Evolutionary conservation across 2,888 invertebrate species (phyloP), one percentile per base, ranked within the genome.

Genomic region (Mycogona germanica): DNA sequence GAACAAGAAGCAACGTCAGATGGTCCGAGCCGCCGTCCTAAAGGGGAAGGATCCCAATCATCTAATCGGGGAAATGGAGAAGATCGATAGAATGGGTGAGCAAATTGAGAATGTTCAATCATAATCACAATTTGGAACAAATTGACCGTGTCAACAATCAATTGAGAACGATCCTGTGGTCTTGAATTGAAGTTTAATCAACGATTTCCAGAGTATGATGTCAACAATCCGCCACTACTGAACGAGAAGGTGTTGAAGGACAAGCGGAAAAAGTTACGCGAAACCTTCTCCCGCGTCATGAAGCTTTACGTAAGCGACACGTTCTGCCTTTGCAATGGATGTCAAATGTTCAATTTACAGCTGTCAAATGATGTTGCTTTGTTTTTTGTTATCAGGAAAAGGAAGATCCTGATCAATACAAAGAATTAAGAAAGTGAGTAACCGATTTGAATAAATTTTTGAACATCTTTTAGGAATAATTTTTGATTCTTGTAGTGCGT

Each of bases 41-140:
- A 97, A 97, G 74, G 92, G 93, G 68, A 96, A 97, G 75, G 96
- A 98, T 76, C 96, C 97, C 0, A 78, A 84, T 51, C 92, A 95
- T 68, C 82, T 97, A 56, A 77, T 98, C 38, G 87, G 88, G 65
- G 96, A 96, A 72, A 80, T 98, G 77, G 93, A 96, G 68, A 88
- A 92, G 73, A 91, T 97, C 66, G 97, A 97, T 76, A 88, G 93
- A 77, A 95, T 96, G 91, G 95, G 93, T 92, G 69, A 67, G 45
- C 53, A 25, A 26, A 32, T 51, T 45, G n/a, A n/a, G n/a, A n/a
- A n/a, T n/a, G 17, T 1, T 45, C 35, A 17, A 3, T 32, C 35
- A 32, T 32, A 32, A 9, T 32, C 35, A 9, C 9, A 32, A 32
- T 9, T 19, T 41, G 21, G 12, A 41, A 41, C 21, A 41, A 41